Base-by-base conservation (phyloP, 2,113 vertebrate species). In the Turnix velox region DNA sequence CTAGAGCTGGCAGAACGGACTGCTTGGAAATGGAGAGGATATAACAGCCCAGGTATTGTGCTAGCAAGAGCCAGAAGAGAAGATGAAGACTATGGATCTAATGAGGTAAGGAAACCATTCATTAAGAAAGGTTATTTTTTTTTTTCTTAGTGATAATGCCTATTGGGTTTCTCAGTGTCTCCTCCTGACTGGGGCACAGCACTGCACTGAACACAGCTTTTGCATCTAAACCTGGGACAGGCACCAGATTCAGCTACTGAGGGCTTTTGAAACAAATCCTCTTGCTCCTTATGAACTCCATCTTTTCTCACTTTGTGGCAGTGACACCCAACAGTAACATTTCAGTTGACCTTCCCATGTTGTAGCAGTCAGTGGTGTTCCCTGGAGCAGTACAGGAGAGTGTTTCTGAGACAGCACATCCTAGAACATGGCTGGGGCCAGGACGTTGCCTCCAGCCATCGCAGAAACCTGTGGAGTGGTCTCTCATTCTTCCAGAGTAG, bases 271-370 rank as follows among this genome's bases (percentile, higher is more conserved):
- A 58, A 58, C n/a, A n/a, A 69, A 42, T 23, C 24, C 28, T 71
- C 51, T 8, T 14, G 24, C 4, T 22, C 54, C 48, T 52, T 45
- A 40, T 10, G 23, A 18, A 23, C 30, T 17, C 30, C 18, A 24
- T 11, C 27, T 42, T 52, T 55, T 37, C 51, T 35, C 20, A 3
- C 15, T 27, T 18, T 24, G 4, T 7, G 6, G 68, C 84, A 23
- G 0, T 7, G 19, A 57, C 17, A 37, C 37, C 42, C 18, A 16
- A 2, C 3, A 6, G 6, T 3, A 30, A 24, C 31, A 10, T 24
- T 17, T 39, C 14, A 0, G 7, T 40, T 87, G 18, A 7, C 61
- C 31, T 69, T 40, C 51, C 39, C 30, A 14, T 14, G 16, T 10
- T 33, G 28, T 8, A 54, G 79, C 73, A 81, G 91, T 27, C 2